Conservation (phyloP, 2,888 invertebrate species). For the Hypomecis punctinalis region DNA sequence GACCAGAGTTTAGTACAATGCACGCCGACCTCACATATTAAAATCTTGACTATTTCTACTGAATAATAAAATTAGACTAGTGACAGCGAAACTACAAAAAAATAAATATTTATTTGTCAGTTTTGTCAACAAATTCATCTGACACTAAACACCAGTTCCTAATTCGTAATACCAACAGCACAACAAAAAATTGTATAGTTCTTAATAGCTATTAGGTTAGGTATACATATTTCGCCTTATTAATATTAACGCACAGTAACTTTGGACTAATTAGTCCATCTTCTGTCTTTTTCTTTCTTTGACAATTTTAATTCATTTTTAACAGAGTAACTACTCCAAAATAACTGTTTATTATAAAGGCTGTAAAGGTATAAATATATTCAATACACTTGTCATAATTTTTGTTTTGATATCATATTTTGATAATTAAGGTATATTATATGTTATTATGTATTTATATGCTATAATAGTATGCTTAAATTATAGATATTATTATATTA, state of each 20-base stretch:
- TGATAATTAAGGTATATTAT: neutral
- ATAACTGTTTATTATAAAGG: neutral
- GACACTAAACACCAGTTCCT: slow-evolving; percentile 14
- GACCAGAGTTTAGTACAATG: neutral
- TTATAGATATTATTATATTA: neutral
- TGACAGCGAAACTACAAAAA: neutral
- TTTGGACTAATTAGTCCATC: too few relatives aligned
- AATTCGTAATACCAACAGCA: slow-evolving; percentile 5
- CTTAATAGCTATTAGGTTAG: slow-evolving; percentile 1
- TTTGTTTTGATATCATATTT: slow-evolving; percentile 3
- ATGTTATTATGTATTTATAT: neutral
- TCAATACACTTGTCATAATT: neutral
- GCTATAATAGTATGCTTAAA: neutral
- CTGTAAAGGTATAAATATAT: neutral
- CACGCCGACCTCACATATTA: neutral
- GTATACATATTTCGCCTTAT: slow-evolving; percentile 3
- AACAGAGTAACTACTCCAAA: too few relatives aligned
- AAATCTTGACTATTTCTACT: neutral
- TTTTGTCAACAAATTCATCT: slow-evolving; percentile 3
- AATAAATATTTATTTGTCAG: neutral
- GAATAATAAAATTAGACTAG: neutral
- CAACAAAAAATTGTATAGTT: slow-evolving; percentile 3
- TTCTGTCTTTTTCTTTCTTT: too few relatives aligned
- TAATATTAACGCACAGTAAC: too few relatives aligned
- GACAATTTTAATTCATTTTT: too few relatives aligned